Base-by-base conservation (phyloP, 2,888 invertebrate genomes). In the Cremastinae sp. region DNA sequence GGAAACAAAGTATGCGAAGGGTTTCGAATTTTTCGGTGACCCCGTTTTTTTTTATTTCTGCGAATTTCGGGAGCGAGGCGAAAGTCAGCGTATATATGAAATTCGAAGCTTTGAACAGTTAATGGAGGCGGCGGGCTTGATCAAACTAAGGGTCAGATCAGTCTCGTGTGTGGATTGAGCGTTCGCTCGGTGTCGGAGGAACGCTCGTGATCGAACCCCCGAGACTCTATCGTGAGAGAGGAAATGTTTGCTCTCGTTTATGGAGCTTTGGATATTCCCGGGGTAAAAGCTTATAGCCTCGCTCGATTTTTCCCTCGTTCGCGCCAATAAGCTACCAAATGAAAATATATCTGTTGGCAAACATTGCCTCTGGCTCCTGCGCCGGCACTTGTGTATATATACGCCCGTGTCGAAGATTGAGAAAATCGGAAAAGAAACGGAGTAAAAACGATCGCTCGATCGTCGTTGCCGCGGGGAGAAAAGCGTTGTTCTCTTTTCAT, bases 271-370 rank as follows among this genome's bases (percentile, higher is more conserved):
- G 59, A 61, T 65, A 66, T 76, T 73, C 54, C 54, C 43, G 16
- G 66, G 65, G 64, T 49, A 47, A 69, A 56, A 70, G 43, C 22
- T 16, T 68, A 58, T 51, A 73, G 64, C 59, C n/a, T 73, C 61
- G 61, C 59, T 68, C 64, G 58, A 68, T 75, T 74, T 72, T 78
- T 75, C 75, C 73, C 79, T 81, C 82, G 83, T 83, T 85, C 84
- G 85, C 85, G 85, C 87, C 89, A 89, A 89, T 89, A 89, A 88
- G 88, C 87, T 34, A 86, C 88, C 88, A 88, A 89, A 89, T 89
- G 89, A 89, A 89, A 89, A 89, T 89, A 88, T 89, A 89, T 89
- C 88, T 89, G 88, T 88, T 84, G 78, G 85, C 84, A 89, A 89
- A 89, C 86, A 89, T 41, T 74, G 77, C 85, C 84, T 79, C 78